Percentiles rank a stretch among this genome's conserved stretches.
Evolutionary conservation across 2,888 invertebrate species (phyloP).

Genomic region (Odontomyia ornata): DNA sequence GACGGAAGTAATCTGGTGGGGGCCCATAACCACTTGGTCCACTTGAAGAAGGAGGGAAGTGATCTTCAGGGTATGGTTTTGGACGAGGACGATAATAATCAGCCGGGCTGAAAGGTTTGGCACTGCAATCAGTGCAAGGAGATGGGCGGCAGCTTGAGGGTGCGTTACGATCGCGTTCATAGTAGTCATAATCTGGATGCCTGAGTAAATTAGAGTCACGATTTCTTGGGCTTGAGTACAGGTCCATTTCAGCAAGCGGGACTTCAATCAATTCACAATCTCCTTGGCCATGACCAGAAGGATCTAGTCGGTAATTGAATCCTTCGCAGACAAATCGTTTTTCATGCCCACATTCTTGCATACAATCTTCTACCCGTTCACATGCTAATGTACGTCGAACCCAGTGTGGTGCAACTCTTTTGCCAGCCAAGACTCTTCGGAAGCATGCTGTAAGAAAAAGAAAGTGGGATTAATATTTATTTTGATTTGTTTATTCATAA

Average conservation of each 20-base stretch:
- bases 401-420: conserved; percentile 74
- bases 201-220: conserved; percentile 65
- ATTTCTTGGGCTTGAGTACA: conserved; percentile 64
- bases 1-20: conserved; percentile 55
- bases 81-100: conserved; percentile 60
- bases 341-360: conserved; percentile 78
- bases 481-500: too few species aligned
- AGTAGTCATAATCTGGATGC: conserved; percentile 79
- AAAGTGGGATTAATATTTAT: neutral
- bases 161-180: conserved; percentile 79
- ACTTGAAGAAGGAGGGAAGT: conserved; percentile 51
- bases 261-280: conserved; percentile 80
- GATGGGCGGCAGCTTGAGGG: conserved; percentile 68
- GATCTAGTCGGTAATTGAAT: conserved; percentile 84
- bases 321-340: conserved; percentile 81
- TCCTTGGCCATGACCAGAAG: conserved; percentile 75
- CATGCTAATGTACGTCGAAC: conserved; percentile 75
- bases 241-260: conserved; percentile 75
- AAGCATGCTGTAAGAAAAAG: conserved; percentile 73
- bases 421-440: conserved; percentile 78
- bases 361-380: conserved; percentile 79
- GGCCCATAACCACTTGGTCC: conserved; percentile 51
- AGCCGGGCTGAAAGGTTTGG: conserved; percentile 56
- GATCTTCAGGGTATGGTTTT: conserved; percentile 54
- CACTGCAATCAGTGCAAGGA: conserved; percentile 59